These are phyloP conservation scores for Brassicogethes aeneus DNA, from an alignment of 2,888 invertebrate genomes.

Conservation along the genomic window DNA sequence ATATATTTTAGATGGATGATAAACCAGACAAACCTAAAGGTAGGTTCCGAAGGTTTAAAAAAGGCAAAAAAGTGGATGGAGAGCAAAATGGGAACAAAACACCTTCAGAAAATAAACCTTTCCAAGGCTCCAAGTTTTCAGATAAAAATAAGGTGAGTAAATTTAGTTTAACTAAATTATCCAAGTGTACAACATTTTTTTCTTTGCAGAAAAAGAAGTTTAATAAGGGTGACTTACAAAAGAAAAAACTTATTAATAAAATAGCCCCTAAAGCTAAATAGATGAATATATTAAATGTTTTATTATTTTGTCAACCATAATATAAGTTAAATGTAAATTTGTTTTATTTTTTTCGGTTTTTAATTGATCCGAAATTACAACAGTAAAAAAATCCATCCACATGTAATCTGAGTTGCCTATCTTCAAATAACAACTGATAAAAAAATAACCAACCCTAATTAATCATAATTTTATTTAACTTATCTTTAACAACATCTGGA, in stretches of 20 bases:
- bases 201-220: conserved; percentile 25
- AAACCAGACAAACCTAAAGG: conserved; percentile 15
- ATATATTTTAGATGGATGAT: conserved; percentile 14
- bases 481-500: conserved; percentile 59
- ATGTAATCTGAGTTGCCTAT: no score
- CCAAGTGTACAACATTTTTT: neutral
- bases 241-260: conserved; percentile 26
- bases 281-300: neutral
- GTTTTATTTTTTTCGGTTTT: no score
- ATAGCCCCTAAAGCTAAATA: conserved; percentile 17
- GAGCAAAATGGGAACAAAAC: conserved; percentile 2
- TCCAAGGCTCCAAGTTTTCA: conserved; percentile 12
- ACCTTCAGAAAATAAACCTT: conserved; percentile 6
- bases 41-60: conserved; percentile 5
- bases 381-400: no score
- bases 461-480: conserved; percentile 45
- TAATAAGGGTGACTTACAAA: conserved; percentile 23
- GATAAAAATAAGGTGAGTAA: conserved; percentile 13
- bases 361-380: no score
- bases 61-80: conserved; percentile 1
- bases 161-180: neutral
- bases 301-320: no score
- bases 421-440: no score
- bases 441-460: no score
- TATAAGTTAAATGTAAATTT: no score